Evolutionary conservation across 1,140 invertebrate species (phyloP).

Genomic region (Lerema accius): DNA sequence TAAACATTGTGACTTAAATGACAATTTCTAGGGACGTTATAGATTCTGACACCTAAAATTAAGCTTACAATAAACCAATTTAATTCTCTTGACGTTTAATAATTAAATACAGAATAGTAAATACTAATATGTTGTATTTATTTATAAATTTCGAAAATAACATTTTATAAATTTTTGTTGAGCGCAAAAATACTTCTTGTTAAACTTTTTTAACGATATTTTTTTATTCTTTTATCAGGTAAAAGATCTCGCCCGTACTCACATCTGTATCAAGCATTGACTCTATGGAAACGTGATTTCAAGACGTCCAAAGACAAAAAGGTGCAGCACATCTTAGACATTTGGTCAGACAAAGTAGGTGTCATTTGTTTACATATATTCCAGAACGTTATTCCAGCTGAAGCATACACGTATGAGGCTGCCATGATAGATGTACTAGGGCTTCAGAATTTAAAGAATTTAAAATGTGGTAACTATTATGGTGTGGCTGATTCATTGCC

Average conservation of each 20-base stretch:
- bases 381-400: conserved; percentile 94
- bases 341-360: conserved; percentile 92
- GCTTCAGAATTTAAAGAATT: conserved; percentile 90
- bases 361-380: conserved; percentile 96
- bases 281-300: conserved; percentile 81
- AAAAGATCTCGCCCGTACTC: conserved; percentile 92
- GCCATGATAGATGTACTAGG: conserved; percentile 96
- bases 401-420: conserved; percentile 96
- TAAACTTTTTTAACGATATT: neutral
- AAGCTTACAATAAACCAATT: no score
- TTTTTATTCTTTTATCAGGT: conserved; percentile 66
- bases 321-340: conserved; percentile 91
- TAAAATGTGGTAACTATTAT: conserved; percentile 92
- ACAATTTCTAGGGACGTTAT: no score
- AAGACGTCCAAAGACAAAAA: conserved; percentile 84
- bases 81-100: no score
- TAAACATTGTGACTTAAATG: no score
- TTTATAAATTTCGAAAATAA: no score
- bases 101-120: no score
- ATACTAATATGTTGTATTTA: no score
- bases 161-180: no score
- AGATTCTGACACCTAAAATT: no score
- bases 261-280: conserved; percentile 94
- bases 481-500: conserved; percentile 90
- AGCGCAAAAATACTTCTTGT: no score